Conservation (phyloP, 2,113 vertebrate species). For the Picathartes gymnocephalus region DNA sequence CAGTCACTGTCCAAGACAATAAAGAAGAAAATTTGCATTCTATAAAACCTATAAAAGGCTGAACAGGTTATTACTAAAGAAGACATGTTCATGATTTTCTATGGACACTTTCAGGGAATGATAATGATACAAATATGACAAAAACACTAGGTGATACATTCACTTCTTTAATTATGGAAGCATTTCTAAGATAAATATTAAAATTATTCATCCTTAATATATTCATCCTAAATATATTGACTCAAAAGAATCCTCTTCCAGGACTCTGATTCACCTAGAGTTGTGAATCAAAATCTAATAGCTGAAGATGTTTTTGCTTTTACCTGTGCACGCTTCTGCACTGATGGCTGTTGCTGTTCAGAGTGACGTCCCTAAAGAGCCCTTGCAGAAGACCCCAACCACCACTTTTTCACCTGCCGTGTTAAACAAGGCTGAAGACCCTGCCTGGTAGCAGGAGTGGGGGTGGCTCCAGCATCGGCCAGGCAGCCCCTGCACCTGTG, state of each 20-base stretch:
- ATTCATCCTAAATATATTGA: background rate
- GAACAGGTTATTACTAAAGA: background rate
- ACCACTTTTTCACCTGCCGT: background rate
- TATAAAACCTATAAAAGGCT: background rate
- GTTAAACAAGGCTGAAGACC: background rate
- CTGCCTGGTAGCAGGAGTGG: background rate
- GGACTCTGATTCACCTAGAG: background rate
- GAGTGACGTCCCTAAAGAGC: background rate
- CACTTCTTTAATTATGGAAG: background rate
- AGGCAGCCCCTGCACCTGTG: background rate
- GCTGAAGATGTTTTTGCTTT: background rate
- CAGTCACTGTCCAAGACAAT: background rate
- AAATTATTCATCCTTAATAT: background rate
- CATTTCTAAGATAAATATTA: background rate
- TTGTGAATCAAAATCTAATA: background rate
- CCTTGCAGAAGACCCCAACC: background rate
- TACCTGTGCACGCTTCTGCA: accelerated
- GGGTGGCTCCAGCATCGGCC: accelerated
- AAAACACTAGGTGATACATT: background rate
- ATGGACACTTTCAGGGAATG: background rate
- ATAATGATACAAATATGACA: background rate
- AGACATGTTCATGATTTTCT: background rate
- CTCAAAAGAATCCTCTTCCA: background rate
- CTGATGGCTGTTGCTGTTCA: background rate
- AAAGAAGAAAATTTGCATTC: background rate